Percentiles rank a stretch among this genome's conserved stretches.
Evolutionary conservation across 1,140 invertebrate species (phyloP).

Genomic region (Planococcus citri): DNA sequence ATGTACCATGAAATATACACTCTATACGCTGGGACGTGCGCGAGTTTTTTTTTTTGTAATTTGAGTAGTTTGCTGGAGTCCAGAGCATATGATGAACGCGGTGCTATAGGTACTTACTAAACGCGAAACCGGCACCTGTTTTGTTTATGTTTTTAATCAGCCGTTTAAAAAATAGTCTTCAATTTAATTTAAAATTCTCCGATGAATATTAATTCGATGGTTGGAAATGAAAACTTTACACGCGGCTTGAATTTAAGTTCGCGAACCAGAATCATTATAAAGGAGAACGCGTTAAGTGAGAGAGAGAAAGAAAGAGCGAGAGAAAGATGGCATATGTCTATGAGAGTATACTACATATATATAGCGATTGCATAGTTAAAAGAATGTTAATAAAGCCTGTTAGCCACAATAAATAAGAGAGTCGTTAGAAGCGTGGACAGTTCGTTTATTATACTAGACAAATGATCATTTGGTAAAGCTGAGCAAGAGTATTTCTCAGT

Average conservation of each 20-base stretch:
- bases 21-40: too few relatives aligned
- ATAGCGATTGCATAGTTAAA: background rate
- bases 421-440: constrained; percentile 5
- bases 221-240: background rate
- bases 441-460: constrained; percentile 7
- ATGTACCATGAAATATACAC: too few relatives aligned
- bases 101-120: too few relatives aligned
- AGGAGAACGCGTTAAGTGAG: background rate
- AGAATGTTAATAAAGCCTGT: constrained; percentile 7
- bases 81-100: too few relatives aligned
- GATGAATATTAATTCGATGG: background rate
- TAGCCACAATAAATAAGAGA: constrained; percentile 7
- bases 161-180: background rate
- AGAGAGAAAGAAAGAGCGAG: too few relatives aligned
- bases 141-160: background rate
- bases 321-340: too few relatives aligned
- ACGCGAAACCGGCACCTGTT: background rate
- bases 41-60: too few relatives aligned
- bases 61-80: too few relatives aligned
- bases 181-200: constrained; percentile 8
- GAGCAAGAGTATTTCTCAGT: background rate
- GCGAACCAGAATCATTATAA: background rate
- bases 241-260: background rate
- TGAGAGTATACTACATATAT: background rate
- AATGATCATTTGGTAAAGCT: constrained; percentile 3